Conservation (phyloP, 2,113 vertebrate species). For the Erythrocercus mccallii region DNA sequence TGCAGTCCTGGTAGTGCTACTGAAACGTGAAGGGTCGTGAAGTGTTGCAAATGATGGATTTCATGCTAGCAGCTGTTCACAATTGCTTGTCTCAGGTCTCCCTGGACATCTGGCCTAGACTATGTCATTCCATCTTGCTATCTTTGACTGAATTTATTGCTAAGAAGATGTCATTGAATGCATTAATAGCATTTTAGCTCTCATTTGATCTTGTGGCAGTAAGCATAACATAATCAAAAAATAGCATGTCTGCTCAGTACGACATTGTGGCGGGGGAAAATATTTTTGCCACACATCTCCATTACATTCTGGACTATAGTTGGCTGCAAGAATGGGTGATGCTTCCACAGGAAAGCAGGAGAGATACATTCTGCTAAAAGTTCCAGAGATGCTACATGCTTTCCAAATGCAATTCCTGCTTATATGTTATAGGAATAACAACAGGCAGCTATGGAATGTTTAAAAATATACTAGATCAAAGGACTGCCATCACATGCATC, state of each 20-base stretch:
- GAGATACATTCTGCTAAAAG: not conserved
- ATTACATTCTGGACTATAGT: slow-evolving; percentile 30
- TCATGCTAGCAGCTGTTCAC: not conserved
- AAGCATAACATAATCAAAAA: not conserved
- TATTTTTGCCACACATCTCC: slow-evolving; percentile 48
- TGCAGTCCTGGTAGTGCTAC: not conserved
- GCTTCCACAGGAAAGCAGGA: not conserved
- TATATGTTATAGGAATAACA: not conserved
- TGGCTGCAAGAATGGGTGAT: not conserved
- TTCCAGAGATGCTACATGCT: not conserved
- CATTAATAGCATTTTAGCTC: not conserved
- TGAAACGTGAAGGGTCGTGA: not conserved
- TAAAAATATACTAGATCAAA: not conserved
- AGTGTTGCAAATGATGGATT: not conserved
- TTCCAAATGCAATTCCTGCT: not conserved
- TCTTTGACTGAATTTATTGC: slow-evolving; percentile 8
- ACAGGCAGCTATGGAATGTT: not conserved
- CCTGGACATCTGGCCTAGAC: not conserved
- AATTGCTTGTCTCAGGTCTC: not conserved
- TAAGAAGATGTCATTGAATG: not conserved
- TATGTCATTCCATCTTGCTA: not conserved
- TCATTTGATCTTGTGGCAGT: not conserved
- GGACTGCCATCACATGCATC: not conserved
- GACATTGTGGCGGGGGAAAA: not conserved
- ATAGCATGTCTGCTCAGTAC: not conserved